phyloP scores from a whole-genome alignment of 2,113 vertebrate genomes.

The Hucho hucho region DNA sequence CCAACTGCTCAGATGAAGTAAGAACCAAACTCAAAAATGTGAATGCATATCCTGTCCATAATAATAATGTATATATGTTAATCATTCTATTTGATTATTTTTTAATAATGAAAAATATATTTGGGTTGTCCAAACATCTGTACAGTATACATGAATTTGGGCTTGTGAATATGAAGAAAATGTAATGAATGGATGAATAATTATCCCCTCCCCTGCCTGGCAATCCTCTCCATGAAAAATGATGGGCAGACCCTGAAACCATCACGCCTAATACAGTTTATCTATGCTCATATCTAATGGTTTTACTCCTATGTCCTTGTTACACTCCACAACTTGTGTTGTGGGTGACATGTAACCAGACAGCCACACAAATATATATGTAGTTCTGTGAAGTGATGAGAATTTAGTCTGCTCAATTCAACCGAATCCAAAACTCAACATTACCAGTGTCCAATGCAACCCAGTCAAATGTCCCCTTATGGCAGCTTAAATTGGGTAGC shows the following conservation, averaged over 20 bases:
- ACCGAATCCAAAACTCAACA: neutral
- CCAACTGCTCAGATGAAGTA: slow-evolving; percentile 18
- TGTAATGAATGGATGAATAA: neutral
- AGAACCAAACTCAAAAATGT: slow-evolving; percentile 18
- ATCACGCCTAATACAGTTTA: slow-evolving; percentile 1
- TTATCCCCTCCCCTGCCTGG: neutral
- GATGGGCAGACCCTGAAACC: slow-evolving; percentile 10
- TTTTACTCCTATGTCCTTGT: neutral
- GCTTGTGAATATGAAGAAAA: slow-evolving; percentile 14
- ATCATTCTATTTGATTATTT: slow-evolving; percentile 56
- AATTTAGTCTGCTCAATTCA: neutral
- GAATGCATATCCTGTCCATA: slow-evolving; percentile 34
- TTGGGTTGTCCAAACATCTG: neutral
- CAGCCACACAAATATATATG: slow-evolving; percentile 15
- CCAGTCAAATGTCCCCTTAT: slow-evolving; percentile 7
- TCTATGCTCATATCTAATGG: neutral
- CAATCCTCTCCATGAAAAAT: neutral
- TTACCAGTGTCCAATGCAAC: neutral
- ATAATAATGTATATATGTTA: slow-evolving; percentile 58
- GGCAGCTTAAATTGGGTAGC: slow-evolving; percentile 40
- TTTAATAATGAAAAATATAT: slow-evolving; percentile 27
- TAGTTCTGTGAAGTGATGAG: neutral
- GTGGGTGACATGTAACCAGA: slow-evolving; percentile 41
- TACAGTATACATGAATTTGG: neutral
- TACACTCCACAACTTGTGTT: slow-evolving; percentile 9